A percentile compares a stretch with the other conserved stretches of the same genome.
Conservation (phyloP, 2,113 vertebrate species). For the Numenius arquata region DNA sequence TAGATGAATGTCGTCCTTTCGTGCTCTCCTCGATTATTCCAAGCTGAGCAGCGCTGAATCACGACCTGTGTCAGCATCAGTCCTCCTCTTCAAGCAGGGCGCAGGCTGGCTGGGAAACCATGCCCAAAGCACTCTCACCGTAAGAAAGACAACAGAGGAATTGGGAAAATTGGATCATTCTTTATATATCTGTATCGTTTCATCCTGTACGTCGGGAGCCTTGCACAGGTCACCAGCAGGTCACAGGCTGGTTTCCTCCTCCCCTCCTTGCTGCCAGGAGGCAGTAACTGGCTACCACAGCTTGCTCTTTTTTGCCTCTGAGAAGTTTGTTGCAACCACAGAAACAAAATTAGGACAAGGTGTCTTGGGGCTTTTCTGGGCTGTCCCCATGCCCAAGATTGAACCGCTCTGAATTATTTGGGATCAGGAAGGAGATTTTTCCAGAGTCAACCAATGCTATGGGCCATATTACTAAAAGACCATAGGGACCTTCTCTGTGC, state of each 20-base stretch:
- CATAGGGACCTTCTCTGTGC: background rate
- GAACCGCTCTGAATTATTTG: background rate
- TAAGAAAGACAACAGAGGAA: background rate
- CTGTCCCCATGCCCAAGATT: background rate
- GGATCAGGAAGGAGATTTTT: background rate
- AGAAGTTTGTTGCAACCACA: too few relatives aligned
- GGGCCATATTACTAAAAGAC: background rate
- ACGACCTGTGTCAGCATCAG: background rate
- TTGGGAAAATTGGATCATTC: background rate
- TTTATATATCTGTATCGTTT: background rate
- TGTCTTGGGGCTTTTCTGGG: background rate
- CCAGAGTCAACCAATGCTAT: too few relatives aligned
- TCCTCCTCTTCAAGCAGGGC: background rate
- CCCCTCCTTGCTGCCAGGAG: background rate
- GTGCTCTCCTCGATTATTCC: background rate
- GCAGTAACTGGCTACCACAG: background rate
- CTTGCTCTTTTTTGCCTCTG: background rate
- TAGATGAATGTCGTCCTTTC: background rate
- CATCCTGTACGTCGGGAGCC: background rate
- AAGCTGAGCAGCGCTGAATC: background rate
- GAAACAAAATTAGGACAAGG: background rate
- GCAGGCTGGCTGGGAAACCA: background rate
- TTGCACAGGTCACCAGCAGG: background rate
- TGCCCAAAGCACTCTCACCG: accelerated
- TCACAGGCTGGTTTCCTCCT: background rate